Evolutionary conservation across 2,888 invertebrate genomes (phyloP), one percentile per base, ranked within the genome.

Genomic region (Dorcus hopei): DNA sequence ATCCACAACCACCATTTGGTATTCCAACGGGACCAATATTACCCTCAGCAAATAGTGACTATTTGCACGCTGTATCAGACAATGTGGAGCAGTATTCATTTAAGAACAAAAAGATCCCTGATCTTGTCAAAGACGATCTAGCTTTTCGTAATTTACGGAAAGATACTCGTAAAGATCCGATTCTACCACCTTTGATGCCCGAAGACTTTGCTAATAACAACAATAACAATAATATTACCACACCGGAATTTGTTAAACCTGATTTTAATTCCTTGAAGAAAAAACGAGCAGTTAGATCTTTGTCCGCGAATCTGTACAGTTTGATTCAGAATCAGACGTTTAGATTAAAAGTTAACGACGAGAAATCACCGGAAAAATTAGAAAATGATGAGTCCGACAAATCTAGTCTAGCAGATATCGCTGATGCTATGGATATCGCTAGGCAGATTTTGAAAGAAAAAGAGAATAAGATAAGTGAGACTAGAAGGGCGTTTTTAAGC

Each of bases 1-100:
- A 94, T 53, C 91, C 90, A 11, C 95, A 95, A 72, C 93, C 92
- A 40, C 93, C 91, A 1, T 95, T 95, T 74, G 95, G 95, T 16
- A 95, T 95, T 71, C 95, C 95, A 0, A 76, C 94, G 40, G 91
- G 92, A 2, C 93, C 93, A 9, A 87, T 93, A 19, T 85, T 90
- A 0, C 87, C 89, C 1, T 89, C 92, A 4, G 85, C 93, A 0
- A 87, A 88, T 60, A 91, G 87, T 67, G 93, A 95, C 75, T 95
- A 95, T 72, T 81, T 95, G 55, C 93, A 93, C 73, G 89, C 88
- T 1, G 84, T 83, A 9, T 89, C 90, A 3, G 84, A 85, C 70
- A 83, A 80, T 57, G 82, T 82, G 64, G 78, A 78, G 9, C 82
- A 87, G 53, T 84, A 88, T 3, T 78, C 84, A 43, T 87, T 87